Conservation (phyloP, 2,888 invertebrate species). For the Lottia scabra region DNA sequence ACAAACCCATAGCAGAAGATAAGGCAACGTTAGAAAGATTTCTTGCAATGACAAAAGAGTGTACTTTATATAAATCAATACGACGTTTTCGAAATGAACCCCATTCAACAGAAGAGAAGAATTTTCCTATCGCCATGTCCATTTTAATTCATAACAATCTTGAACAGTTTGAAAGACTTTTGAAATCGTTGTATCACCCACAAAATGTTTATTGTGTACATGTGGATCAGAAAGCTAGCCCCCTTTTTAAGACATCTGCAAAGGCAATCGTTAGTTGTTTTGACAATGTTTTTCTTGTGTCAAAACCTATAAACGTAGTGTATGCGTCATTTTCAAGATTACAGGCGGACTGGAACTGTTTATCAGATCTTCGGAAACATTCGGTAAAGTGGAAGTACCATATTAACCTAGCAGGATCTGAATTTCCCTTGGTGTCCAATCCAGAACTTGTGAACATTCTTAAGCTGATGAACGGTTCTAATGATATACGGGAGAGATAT, state of each 20-base stretch:
- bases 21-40: background rate
- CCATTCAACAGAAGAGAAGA: conserved; percentile 32
- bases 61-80: background rate
- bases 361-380: conserved; percentile 39
- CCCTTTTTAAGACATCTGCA: conserved; percentile 37
- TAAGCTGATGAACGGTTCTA: conserved; percentile 49
- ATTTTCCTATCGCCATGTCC: conserved; percentile 61
- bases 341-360: conserved; percentile 54
- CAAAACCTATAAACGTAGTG: conserved; percentile 45
- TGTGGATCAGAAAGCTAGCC: conserved; percentile 53
- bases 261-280: conserved; percentile 49
- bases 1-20: background rate
- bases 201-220: conserved; percentile 67
- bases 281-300: conserved; percentile 62
- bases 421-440: conserved; percentile 59
- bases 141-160: conserved; percentile 57
- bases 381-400: conserved; percentile 51
- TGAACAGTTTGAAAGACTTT: conserved; percentile 57
- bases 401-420: conserved; percentile 57
- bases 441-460: conserved; percentile 55
- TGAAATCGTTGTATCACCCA: conserved; percentile 60
- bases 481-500: conserved; percentile 50
- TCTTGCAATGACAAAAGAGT: background rate
- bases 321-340: conserved; percentile 50
- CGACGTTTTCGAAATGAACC: background rate